phyloP scores from a whole-genome alignment of 2,113 vertebrate species.

The Sminthopsis crassicaudata region DNA sequence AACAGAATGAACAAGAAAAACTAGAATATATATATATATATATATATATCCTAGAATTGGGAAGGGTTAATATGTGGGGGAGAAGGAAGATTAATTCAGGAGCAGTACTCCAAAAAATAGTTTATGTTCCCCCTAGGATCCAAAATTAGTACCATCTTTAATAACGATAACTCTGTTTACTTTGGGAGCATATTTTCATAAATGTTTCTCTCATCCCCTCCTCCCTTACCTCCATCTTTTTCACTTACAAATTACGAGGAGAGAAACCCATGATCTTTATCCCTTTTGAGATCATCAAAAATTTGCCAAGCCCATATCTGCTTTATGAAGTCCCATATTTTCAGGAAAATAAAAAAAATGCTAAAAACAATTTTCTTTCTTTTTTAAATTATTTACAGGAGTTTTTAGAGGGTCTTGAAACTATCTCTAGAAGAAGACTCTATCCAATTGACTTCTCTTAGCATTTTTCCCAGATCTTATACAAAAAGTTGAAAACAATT shows the following conservation, averaged over 20 bases:
- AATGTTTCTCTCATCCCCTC: neutral
- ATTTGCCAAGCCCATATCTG: conserved; percentile 60
- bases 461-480: neutral
- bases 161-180: neutral
- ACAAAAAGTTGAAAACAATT: neutral
- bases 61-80: neutral
- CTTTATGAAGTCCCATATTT: conserved; percentile 72
- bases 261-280: conserved; percentile 77
- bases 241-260: conserved; percentile 69
- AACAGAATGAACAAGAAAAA: neutral
- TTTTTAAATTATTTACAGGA: conserved; percentile 3
- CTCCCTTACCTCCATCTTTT: neutral
- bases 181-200: neutral
- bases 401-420: conserved; percentile 47
- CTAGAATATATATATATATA: neutral
- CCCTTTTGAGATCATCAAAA: conserved; percentile 68
- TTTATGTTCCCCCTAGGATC: neutral
- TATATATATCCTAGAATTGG: neutral
- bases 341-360: conserved; percentile 71
- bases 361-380: conserved; percentile 28
- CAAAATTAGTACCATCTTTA: neutral
- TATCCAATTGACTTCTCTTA: neutral
- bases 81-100: neutral
- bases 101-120: neutral
- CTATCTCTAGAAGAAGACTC: conserved; percentile 21